Evolutionary conservation across 2,888 invertebrate genomes (phyloP), one percentile per base, ranked within the genome.

Genomic region (Protodeltote pygarga): DNA sequence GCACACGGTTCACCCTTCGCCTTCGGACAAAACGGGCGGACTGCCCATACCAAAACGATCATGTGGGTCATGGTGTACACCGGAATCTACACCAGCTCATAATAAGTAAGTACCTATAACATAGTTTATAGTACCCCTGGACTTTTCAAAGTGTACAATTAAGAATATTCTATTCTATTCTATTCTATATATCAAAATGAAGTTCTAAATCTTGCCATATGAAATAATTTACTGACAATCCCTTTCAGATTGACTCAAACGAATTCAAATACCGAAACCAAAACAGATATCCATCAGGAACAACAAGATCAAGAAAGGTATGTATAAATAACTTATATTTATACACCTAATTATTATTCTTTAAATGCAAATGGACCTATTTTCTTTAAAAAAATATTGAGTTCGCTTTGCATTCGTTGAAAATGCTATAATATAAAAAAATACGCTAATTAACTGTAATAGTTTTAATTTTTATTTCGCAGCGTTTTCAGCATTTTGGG

Each of bases 61-160:
- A 0, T 84, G 83, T 44, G 87, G 83, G 0, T 86, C 91, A 1
- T 92, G 91, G 91, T 83, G 87, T 47, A 85, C 89, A 0, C 90
- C 91, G 0, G 85, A 83, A 4, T 4, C 72, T 0, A 79, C 85
- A 0, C 88, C 87, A 1, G 65, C 57, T 0, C 85, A 81, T 44
- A 58, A 68, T 9, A 53, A 60, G 91, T 90, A 73, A 79, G 83
- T 71, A 13, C n/a, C n/a, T 3, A 46, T 27, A 19, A 17, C 23
- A 42, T 34, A 16, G 29, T 17, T n/a, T 31, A 31, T 15, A 28
- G n/a, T n/a, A n/a, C n/a, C n/a, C n/a, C n/a, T n/a, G n/a, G n/a
- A n/a, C n/a, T n/a, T n/a, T n/a, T n/a, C n/a, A n/a, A n/a, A n/a
- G n/a, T n/a, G n/a, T n/a, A n/a, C n/a, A n/a, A n/a, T n/a, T n/a